A percentile compares a stretch with the other conserved stretches of the same genome.
These are phyloP conservation scores for Tragopan temminckii DNA, from an alignment of 2,797 vertebrate species.

Conservation along the genomic window DNA sequence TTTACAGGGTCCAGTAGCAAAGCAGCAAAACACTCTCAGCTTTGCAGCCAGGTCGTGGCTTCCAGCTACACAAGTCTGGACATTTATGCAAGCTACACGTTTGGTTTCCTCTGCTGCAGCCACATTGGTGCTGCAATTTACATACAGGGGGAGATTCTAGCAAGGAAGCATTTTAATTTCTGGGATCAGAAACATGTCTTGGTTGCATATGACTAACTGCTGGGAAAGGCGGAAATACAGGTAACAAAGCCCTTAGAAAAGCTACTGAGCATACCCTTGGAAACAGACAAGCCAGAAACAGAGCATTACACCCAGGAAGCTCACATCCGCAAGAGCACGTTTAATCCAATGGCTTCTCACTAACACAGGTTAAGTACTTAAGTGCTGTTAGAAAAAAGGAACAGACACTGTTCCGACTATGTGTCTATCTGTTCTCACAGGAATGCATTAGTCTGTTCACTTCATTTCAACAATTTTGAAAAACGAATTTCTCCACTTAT, in stretches of 20 bases:
- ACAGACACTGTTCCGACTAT: not conserved
- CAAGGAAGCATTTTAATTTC: not conserved
- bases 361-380: not conserved
- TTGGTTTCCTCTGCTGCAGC: not conserved
- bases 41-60: not conserved
- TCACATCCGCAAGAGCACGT: not conserved
- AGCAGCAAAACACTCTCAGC: not conserved
- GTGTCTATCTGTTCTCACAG: not conserved
- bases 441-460: not conserved
- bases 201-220: not conserved
- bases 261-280: not conserved
- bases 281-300: slow-evolving; percentile 1
- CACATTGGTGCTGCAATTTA: not conserved
- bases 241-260: not conserved
- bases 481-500: slow-evolving; percentile 20
- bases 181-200: not conserved
- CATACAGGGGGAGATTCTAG: not conserved
- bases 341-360: not conserved
- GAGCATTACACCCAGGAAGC: not conserved
- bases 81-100: not conserved
- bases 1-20: not conserved
- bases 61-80: not conserved
- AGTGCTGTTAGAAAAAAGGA: not conserved
- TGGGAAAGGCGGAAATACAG: not conserved
- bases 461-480: not conserved